Percentiles rank a stretch among this genome's conserved stretches.
phyloP scores from a whole-genome alignment of 2,888 invertebrate species.

The Sminthurides aquaticus region DNA sequence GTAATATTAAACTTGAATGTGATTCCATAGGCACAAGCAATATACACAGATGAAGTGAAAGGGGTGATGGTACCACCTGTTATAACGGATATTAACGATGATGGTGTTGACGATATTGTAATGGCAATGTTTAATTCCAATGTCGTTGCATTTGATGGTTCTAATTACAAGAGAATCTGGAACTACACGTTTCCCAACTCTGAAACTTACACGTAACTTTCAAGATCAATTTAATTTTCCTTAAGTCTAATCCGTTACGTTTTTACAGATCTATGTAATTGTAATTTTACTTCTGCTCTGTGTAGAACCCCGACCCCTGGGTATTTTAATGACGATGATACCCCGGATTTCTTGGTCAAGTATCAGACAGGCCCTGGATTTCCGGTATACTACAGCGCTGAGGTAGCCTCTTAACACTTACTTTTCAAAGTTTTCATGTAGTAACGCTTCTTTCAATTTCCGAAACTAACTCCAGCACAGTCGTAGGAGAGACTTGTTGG shows the following conservation, averaged over 20 bases:
- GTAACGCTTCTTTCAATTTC: too few species aligned
- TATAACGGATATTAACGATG: conserved; percentile 64
- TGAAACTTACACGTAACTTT: conserved; percentile 56
- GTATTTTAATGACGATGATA: conserved; percentile 66
- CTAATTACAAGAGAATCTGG: conserved; percentile 62
- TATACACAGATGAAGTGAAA: conserved; percentile 56
- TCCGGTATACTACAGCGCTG: conserved; percentile 66
- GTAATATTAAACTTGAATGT: neutral
- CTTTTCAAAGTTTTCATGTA: too few species aligned
- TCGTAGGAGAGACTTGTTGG: too few species aligned
- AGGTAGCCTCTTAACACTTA: conserved; percentile 48
- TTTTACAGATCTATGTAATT: too few species aligned
- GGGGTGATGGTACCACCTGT: conserved; percentile 59
- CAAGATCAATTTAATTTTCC: neutral
- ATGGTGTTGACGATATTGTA: conserved; percentile 64
- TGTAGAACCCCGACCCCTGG: conserved; percentile 69
- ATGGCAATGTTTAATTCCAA: conserved; percentile 63
- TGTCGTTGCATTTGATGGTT: conserved; percentile 64
- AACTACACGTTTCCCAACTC: conserved; percentile 59
- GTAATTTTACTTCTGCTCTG: too few species aligned
- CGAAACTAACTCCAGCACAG: too few species aligned
- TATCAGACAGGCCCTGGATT: conserved; percentile 62
- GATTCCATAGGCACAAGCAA: conserved; percentile 49
- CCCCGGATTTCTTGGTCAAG: conserved; percentile 71
- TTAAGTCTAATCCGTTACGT: neutral